phyloP scores from a whole-genome alignment of 2,113 vertebrate species.

The Podocnemis expansa region DNA sequence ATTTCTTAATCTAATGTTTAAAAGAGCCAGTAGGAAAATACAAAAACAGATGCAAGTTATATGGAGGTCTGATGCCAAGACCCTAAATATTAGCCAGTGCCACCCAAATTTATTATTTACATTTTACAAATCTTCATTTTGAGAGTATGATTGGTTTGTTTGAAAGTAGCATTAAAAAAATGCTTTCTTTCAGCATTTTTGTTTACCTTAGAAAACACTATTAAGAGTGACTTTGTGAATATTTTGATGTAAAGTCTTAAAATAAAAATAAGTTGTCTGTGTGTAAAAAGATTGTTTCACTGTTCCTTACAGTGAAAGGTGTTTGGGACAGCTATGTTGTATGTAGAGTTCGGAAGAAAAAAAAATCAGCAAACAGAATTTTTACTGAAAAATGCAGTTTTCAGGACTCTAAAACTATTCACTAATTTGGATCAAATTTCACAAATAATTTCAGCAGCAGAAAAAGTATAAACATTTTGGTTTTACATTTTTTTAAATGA shows the following conservation, averaged over 20 bases:
- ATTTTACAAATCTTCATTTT: neutral
- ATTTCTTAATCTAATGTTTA: constrained; percentile 34
- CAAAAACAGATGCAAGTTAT: neutral
- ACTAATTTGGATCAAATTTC: no score
- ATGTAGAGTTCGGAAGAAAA: no score
- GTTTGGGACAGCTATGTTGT: neutral
- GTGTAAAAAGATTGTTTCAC: neutral
- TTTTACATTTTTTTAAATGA: neutral
- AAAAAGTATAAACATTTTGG: no score
- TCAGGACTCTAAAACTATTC: no score
- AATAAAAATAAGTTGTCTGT: neutral
- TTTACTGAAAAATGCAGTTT: no score
- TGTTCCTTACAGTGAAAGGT: neutral
- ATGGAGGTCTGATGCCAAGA: neutral
- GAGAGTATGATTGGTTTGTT: neutral
- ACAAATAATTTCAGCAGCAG: no score
- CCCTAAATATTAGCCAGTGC: neutral
- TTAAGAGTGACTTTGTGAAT: neutral
- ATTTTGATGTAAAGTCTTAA: neutral
- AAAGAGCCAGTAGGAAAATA: constrained; percentile 48
- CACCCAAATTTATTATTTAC: neutral
- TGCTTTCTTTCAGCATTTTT: neutral
- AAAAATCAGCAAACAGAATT: no score
- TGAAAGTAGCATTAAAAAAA: neutral
- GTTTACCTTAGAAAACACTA: neutral